Base-by-base conservation (phyloP, 1,140 invertebrate genomes). In the Lepidurus apus region DNA sequence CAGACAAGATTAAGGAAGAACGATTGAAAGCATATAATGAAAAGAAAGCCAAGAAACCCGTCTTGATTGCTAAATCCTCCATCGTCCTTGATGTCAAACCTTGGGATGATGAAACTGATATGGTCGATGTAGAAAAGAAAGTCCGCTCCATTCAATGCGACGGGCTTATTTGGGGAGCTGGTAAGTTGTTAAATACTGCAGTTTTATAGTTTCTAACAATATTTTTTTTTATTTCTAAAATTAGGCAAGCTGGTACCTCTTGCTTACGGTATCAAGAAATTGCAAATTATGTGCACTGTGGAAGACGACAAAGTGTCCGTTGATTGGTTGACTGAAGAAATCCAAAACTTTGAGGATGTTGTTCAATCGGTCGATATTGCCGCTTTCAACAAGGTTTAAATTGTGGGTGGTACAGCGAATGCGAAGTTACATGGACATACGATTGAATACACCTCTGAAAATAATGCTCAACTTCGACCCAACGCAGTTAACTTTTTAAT, bases 101-200 rank as follows among this genome's bases (percentile, higher is more conserved):
- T 21, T 98, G 96, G 96, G 96, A 98, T 86, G 97, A 98, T 88
- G 94, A 97, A 85, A 98, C 96, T 74, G 93, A 98, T 83, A 95
- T 98, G 94, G 90, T 91, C 82, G 91, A 89, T 84, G 90, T 98
- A 89, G 96, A 98, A 85, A 88, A 89, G 13, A 83, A 86, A 81
- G 95, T 98, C 0, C 87, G 95, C 80, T 88, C 89, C 76, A 92
- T 98, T 83, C 86, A 88, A 83, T 91, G 90, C 87, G 96, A 98
- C 84, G 96, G 97, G 81, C 90, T 98, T 24, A 82, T 97, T 24
- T 98, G 96, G 96, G 97, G 96, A 84, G 93, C 94, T 65, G 88
- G 89, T 89, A 87, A 87, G 87, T 87, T 79, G 34, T 81, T 44
- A 76, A 74, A 11, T 76, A 11, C 24, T 73, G 7, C 34, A 17